Evolutionary conservation across 1,140 invertebrate species (phyloP).

Genomic region (Drosophila nikananu): DNA sequence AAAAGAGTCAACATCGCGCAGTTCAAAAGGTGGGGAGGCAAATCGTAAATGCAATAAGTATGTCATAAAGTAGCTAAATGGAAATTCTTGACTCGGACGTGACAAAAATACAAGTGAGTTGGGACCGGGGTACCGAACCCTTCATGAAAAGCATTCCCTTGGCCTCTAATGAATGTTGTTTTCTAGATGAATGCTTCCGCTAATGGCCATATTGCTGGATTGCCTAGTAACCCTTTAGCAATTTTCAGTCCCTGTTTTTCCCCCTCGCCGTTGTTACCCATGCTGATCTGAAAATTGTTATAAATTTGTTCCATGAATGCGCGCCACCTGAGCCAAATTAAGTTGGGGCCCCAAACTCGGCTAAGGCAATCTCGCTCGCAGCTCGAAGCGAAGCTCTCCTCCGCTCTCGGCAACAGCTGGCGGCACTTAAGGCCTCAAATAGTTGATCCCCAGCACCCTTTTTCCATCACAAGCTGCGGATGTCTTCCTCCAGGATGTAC

Average conservation of each 20-base stretch:
- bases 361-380: constrained; percentile 66
- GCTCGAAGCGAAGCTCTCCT: constrained; percentile 17
- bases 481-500: constrained; percentile 31
- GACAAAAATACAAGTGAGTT: constrained; percentile 62
- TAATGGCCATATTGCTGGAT: constrained; percentile 42
- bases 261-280: constrained; percentile 47
- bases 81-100: constrained; percentile 59
- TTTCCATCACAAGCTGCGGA: constrained; percentile 23
- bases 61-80: constrained; percentile 63
- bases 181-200: constrained; percentile 55
- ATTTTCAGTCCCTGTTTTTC: constrained; percentile 31
- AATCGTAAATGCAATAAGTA: constrained; percentile 73
- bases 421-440: constrained; percentile 74
- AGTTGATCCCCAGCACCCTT: constrained; percentile 49
- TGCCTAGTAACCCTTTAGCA: constrained; percentile 50
- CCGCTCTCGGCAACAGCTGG: constrained; percentile 69
- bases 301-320: constrained; percentile 75
- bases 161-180: constrained; percentile 41
- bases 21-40: constrained; percentile 46
- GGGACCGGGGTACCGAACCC: neutral
- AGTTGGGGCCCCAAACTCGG: constrained; percentile 59
- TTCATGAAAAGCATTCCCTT: constrained; percentile 10
- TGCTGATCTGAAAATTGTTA: constrained; percentile 73
- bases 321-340: constrained; percentile 84
- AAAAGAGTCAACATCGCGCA: constrained; percentile 43